Evolutionary conservation across 1,140 invertebrate species (phyloP).

Genomic region (Zophobas morio): DNA sequence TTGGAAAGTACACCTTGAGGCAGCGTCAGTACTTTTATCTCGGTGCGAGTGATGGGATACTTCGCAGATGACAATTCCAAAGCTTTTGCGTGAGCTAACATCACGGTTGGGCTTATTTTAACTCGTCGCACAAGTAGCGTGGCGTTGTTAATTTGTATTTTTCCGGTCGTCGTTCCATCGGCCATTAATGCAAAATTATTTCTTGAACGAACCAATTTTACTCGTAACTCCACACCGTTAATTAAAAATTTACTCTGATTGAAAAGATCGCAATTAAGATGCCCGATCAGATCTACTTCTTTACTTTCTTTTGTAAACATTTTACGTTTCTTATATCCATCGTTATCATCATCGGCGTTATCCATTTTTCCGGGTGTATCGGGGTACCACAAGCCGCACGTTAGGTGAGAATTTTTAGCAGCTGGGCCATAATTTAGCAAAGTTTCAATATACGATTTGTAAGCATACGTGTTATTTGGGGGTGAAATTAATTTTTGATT

Average conservation of each 20-base stretch:
- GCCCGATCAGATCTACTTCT: too few species aligned
- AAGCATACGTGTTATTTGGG: neutral
- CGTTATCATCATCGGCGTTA: too few species aligned
- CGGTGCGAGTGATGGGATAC: neutral
- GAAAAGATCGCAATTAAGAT: neutral
- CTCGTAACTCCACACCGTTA: neutral
- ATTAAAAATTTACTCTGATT: neutral
- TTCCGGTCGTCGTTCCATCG: neutral
- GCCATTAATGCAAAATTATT: neutral
- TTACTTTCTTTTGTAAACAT: too few species aligned
- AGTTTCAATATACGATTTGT: neutral
- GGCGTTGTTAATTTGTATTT: too few species aligned
- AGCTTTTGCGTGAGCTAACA: too few species aligned
- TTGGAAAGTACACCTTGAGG: too few species aligned
- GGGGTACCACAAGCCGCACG: too few species aligned
- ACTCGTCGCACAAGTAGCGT: too few species aligned
- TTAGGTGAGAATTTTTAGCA: neutral
- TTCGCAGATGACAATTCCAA: neutral
- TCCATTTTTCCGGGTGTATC: too few species aligned
- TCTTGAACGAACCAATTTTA: neutral
- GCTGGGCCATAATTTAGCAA: neutral
- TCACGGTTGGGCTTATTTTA: too few species aligned
- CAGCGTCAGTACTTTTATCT: neutral
- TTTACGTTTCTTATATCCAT: too few species aligned
- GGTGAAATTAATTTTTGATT: neutral